Conservation (phyloP, 2,113 vertebrate species). For the Mungos mungo region DNA sequence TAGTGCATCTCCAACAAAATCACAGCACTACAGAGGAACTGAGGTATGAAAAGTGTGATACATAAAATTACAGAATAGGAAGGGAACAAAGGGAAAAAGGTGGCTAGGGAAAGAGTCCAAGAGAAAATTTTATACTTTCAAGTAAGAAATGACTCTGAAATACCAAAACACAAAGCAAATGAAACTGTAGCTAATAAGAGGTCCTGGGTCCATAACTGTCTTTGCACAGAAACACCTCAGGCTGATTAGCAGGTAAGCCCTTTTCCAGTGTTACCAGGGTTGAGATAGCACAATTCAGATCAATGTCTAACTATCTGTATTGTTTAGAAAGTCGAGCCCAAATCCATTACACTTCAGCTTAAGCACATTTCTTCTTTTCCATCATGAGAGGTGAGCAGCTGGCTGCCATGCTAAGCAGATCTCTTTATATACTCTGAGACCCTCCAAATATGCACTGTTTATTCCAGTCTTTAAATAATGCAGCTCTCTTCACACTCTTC, state of each 20-base stretch:
- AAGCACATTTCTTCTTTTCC: slow-evolving; percentile 38
- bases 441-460: slow-evolving; percentile 60
- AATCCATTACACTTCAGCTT: slow-evolving; percentile 33
- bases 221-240: neutral
- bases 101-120: neutral
- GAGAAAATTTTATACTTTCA: slow-evolving; percentile 13
- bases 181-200: slow-evolving; percentile 28
- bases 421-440: slow-evolving; percentile 64
- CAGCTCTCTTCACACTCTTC: slow-evolving; percentile 70
- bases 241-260: slow-evolving; percentile 16
- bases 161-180: slow-evolving; percentile 30
- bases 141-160: slow-evolving; percentile 49
- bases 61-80: neutral
- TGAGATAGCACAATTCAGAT: slow-evolving; percentile 50
- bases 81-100: neutral
- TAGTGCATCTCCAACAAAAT: neutral
- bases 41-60: neutral
- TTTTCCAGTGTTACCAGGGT: neutral
- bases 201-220: neutral
- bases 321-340: slow-evolving; percentile 14
- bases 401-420: slow-evolving; percentile 57
- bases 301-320: slow-evolving; percentile 23
- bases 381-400: slow-evolving; percentile 70
- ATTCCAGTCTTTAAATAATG: slow-evolving; percentile 72
- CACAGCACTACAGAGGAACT: neutral